Percentiles rank a stretch among this genome's conserved stretches.
Conservation (phyloP, 2,888 invertebrate species). For the Helicoverpa assulta region DNA sequence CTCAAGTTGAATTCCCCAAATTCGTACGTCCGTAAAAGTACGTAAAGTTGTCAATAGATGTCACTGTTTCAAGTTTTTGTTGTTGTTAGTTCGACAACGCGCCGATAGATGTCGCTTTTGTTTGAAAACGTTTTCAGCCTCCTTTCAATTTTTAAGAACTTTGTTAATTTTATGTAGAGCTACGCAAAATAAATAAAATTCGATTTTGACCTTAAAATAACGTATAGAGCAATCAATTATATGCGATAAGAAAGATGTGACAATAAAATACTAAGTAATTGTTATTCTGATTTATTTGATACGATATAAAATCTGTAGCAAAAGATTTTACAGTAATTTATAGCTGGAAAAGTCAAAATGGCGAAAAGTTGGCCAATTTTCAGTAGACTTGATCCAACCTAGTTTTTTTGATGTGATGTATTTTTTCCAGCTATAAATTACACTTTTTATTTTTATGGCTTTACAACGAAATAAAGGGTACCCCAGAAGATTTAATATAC, state of each 20-base stretch:
- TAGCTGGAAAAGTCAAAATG: conserved; percentile 13
- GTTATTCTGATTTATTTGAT: conserved; percentile 62
- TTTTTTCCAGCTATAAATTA: conserved; percentile 14
- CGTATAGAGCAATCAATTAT: conserved; percentile 1
- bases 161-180: not conserved
- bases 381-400: not conserved
- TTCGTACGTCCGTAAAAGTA: conserved; percentile 37
- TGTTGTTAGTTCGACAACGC: conserved; percentile 14
- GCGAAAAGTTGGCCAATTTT: too few relatives aligned
- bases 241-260: conserved; percentile 19
- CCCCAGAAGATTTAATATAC: conserved; percentile 49
- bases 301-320: conserved; percentile 56
- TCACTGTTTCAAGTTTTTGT: conserved; percentile 51
- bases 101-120: conserved; percentile 26
- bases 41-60: conserved; percentile 58
- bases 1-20: conserved; percentile 69
- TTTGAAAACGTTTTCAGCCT: not conserved
- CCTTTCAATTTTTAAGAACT: not conserved
- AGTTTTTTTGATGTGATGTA: too few relatives aligned
- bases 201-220: not conserved
- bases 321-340: conserved; percentile 37
- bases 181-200: not conserved
- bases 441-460: conserved; percentile 13
- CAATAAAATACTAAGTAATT: conserved; percentile 50
- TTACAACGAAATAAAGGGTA: conserved; percentile 18